Base-by-base conservation (phyloP, 1,140 invertebrate species). In the Drosophila nigromelanica region DNA sequence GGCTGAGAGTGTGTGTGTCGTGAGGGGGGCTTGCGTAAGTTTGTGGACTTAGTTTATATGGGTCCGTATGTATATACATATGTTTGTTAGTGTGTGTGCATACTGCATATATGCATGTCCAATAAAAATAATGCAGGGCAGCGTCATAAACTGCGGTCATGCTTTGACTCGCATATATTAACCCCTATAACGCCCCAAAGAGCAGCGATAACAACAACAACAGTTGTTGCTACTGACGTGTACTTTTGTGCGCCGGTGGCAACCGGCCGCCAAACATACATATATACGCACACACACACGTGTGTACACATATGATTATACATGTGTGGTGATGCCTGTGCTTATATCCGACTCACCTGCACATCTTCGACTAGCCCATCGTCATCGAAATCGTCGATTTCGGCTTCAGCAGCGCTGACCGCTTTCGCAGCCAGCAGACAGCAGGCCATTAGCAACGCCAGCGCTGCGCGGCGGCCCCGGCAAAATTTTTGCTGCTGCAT, bases 291-390 rank as follows among this genome's bases (percentile, higher is more conserved):
- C 12, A 27, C 10, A 24, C 37, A 24, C 7, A 14, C 35, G 27
- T 54, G 33, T 52, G 2, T 27, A n/a, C 11, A 30, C 1, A 52
- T 52, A 12, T n/a, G n/a, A 35, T 35, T 52, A 35, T 18, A 30
- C 11, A 18, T 21, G 15, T 55, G 21, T 55, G 35, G 3, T n/a
- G n/a, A 12, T 37, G 15, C 11, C 39, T n/a, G 18, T 18, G 21
- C 21, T 30, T 58, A 5, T 51, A 4, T 59, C 47, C 47, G 30
- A 11, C 64, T 55, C 45, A 91, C 90, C 81, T 82, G 86, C 45
- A 91, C 78, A 73, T 91, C 90, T 61, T 91, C 90, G 18, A 91
- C 90, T 30, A 76, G 51, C 4, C 90, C 90, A 52, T 91, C 90
- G 39, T 89, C 90, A 51, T 89, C 90, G 48, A 82, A 86, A 55